These are phyloP conservation scores for Scytalopus superciliaris DNA, from an alignment of 2,113 vertebrate species.

Conservation along the genomic window DNA sequence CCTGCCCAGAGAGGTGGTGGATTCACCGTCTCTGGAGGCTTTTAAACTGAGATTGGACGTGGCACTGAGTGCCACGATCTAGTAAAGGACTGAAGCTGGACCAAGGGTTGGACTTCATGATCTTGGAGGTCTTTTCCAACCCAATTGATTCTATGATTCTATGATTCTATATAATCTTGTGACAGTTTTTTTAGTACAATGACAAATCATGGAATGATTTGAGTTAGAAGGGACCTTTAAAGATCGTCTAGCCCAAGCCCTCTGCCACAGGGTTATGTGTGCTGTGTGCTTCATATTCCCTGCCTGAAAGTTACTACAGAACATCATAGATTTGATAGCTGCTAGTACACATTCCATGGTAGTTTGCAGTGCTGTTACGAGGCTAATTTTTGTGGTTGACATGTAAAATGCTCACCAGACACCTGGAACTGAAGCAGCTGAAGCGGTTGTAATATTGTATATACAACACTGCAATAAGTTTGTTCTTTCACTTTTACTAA, in stretches of 20 bases:
- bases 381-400: neutral
- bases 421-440: neutral
- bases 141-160: no score
- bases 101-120: no score
- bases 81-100: no score
- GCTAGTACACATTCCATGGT: neutral
- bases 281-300: neutral
- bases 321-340: neutral
- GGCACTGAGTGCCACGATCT: no score
- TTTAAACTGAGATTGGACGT: no score
- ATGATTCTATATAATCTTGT: no score
- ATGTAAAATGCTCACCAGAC: neutral
- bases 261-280: neutral
- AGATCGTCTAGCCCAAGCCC: neutral
- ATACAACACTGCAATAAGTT: neutral
- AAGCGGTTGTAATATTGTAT: neutral
- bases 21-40: no score
- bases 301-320: neutral
- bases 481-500: neutral
- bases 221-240: neutral
- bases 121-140: no score
- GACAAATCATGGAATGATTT: neutral
- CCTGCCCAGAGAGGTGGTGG: no score
- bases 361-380: rapidly evolving
- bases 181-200: neutral